phyloP scores from a whole-genome alignment of 1,140 invertebrate species.

The Tetragonula clypearis region DNA sequence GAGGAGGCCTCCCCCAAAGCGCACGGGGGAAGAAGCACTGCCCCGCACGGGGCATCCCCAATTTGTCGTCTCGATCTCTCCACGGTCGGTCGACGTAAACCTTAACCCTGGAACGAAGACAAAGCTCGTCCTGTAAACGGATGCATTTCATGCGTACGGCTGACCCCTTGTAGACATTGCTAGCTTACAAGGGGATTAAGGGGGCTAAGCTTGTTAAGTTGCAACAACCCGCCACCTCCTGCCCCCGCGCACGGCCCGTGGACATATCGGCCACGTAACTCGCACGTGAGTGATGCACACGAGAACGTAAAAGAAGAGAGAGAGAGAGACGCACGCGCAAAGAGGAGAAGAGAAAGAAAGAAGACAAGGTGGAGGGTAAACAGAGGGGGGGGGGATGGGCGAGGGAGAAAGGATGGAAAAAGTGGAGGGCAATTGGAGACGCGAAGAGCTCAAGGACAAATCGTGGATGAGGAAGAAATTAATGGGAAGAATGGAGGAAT shows the following conservation, averaged over 20 bases:
- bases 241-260: slow-evolving; percentile 13
- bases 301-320: slow-evolving; percentile 2
- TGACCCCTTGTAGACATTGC: slow-evolving; percentile 83
- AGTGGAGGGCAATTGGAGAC: background rate
- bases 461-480: background rate
- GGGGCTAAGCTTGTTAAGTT: slow-evolving; percentile 81
- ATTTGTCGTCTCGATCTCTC: slow-evolving; percentile 47
- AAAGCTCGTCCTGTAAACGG: slow-evolving; percentile 74
- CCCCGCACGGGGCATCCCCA: slow-evolving; percentile 40
- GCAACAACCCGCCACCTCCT: slow-evolving; percentile 73
- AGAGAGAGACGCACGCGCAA: background rate
- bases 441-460: background rate
- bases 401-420: background rate
- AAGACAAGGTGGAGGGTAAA: background rate
- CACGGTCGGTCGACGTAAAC: slow-evolving; percentile 55
- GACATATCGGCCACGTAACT: slow-evolving; percentile 57
- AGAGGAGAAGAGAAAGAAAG: background rate
- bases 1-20: background rate
- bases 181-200: slow-evolving; percentile 82
- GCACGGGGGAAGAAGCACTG: slow-evolving; percentile 44
- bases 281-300: slow-evolving; percentile 48
- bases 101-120: slow-evolving; percentile 65
- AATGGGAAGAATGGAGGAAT: background rate
- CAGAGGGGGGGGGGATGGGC: background rate
- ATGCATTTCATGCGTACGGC: slow-evolving; percentile 81